A percentile compares a stretch with the other conserved stretches of the same genome.
Conservation (phyloP, 2,113 vertebrate genomes). For the Microtus oregoni region DNA sequence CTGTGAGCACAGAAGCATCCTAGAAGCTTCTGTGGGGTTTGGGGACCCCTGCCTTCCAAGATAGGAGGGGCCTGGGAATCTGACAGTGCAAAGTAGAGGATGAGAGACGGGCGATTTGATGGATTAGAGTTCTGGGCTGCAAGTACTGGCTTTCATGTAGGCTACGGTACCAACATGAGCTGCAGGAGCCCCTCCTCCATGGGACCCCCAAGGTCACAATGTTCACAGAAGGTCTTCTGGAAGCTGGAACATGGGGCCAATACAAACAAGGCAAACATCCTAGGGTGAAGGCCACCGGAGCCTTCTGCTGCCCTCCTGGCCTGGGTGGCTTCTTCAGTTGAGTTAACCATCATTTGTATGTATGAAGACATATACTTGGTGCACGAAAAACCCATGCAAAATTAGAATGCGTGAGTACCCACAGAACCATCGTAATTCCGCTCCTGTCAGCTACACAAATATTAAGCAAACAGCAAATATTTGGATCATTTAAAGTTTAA, state of each 20-base stretch:
- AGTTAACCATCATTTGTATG: neutral
- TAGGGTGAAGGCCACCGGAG: neutral
- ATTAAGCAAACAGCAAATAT: constrained; percentile 79
- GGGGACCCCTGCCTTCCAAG: neutral
- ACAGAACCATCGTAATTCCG: constrained; percentile 60
- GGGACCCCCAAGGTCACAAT: neutral
- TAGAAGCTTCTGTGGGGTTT: neutral
- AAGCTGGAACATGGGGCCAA: neutral
- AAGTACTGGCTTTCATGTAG: neutral
- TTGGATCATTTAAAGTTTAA: constrained; percentile 79
- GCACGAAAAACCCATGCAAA: neutral
- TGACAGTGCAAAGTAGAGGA: too few species aligned
- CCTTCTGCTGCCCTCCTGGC: neutral
- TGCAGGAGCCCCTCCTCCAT: neutral
- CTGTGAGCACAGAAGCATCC: neutral
- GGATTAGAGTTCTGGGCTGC: neutral
- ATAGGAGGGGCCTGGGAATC: neutral
- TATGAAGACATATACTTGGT: neutral
- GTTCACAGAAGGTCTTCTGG: neutral
- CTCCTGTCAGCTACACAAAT: constrained; percentile 67
- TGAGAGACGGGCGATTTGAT: neutral
- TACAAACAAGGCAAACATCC: neutral
- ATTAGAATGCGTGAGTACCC: neutral
- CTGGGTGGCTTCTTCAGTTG: rapidly evolving
- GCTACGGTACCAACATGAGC: neutral